A percentile compares a stretch with the other conserved stretches of the same genome.
These are phyloP conservation scores for Antitype chi DNA, from an alignment of 2,888 invertebrate genomes.

Conservation along the genomic window DNA sequence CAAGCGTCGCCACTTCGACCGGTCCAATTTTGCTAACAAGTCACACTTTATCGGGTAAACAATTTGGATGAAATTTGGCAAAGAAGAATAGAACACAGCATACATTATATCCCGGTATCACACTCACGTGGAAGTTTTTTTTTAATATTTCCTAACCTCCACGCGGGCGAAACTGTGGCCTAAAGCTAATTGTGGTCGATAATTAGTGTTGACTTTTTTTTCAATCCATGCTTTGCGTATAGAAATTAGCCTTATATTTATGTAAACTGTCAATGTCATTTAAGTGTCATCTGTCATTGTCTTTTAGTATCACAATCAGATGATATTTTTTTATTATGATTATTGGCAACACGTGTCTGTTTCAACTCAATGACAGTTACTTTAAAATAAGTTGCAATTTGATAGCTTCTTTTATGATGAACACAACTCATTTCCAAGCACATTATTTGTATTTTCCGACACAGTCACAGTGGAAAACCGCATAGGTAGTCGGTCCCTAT, in stretches of 20 bases:
- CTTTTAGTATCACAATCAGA: not conserved
- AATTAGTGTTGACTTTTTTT: not conserved
- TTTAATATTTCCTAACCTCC: not conserved
- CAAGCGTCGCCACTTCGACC: not conserved
- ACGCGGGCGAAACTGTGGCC: fast-evolving
- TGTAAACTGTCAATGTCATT: not conserved
- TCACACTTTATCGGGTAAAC: not conserved
- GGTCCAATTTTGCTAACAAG: not conserved
- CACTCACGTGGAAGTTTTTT: too few species aligned
- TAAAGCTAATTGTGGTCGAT: not conserved
- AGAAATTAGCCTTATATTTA: too few species aligned
- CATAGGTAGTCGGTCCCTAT: slow-evolving; percentile 26
- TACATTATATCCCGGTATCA: not conserved
- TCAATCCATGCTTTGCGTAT: not conserved
- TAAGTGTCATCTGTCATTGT: not conserved
- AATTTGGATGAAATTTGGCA: not conserved
- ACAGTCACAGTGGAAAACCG: slow-evolving; percentile 56
- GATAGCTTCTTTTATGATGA: not conserved
- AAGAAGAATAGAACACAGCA: not conserved
- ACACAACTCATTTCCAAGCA: not conserved
- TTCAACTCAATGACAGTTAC: not conserved
- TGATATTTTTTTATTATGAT: not conserved
- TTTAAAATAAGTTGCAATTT: not conserved
- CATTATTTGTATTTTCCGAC: slow-evolving; percentile 47
- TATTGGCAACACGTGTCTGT: not conserved